These are phyloP conservation scores for Umimayanthus chanpuru DNA, from an alignment of 92 coral and sea anemone genomes.

Conservation along the genomic window DNA sequence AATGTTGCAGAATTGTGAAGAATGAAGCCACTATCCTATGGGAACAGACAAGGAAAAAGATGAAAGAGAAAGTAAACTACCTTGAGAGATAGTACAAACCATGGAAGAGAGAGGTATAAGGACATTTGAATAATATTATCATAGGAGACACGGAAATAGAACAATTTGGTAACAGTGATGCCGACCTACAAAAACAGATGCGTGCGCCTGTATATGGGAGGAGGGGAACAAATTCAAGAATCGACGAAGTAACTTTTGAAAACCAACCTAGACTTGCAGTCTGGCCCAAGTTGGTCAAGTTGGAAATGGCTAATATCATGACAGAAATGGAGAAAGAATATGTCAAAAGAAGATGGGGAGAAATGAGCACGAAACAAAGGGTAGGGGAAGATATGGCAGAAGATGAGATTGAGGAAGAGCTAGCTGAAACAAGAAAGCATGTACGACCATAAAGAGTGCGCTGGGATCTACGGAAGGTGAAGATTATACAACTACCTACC, in stretches of 20 bases:
- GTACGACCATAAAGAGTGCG: too few species aligned
- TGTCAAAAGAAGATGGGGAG: constrained; percentile 23
- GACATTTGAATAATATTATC: not conserved
- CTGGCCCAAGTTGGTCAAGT: not conserved
- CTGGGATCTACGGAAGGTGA: too few species aligned
- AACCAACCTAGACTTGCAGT: constrained; percentile 29
- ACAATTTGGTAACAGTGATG: not conserved
- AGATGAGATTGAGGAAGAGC: not conserved
- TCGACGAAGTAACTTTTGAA: not conserved
- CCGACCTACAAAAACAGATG: not conserved
- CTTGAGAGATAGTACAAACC: constrained; percentile 12
- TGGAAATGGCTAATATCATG: constrained; percentile 27
- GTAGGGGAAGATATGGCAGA: not conserved
- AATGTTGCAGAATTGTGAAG: not conserved
- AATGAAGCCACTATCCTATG: not conserved
- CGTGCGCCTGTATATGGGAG: constrained; percentile 17
- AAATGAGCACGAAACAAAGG: constrained; percentile 3
- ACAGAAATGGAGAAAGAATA: constrained; percentile 34
- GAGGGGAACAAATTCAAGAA: not conserved
- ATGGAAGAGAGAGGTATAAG: constrained; percentile 3
- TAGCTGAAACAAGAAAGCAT: not conserved
- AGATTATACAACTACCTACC: too few species aligned
- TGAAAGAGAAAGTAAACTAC: constrained; percentile 14
- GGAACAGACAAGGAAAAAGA: not conserved
- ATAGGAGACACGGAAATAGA: constrained; percentile 7